Percentiles rank a stretch among this genome's conserved stretches.
Evolutionary conservation across 2,888 invertebrate genomes (phyloP).

Genomic region (Dioctria linearis): DNA sequence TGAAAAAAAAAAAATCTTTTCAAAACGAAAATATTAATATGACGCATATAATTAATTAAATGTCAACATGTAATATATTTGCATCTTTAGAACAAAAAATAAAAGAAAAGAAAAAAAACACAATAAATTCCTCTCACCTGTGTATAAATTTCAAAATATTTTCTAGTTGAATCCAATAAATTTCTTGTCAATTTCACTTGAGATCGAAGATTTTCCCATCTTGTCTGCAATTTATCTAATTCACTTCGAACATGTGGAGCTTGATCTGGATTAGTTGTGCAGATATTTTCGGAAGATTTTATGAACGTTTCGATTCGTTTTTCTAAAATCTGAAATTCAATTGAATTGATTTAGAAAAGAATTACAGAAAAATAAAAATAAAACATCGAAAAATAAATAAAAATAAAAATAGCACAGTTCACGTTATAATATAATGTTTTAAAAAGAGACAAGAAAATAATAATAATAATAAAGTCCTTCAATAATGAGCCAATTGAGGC

Average conservation of each 20-base stretch:
- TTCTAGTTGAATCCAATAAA: conserved; percentile 78
- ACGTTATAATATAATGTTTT: background rate
- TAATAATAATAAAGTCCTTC: conserved; percentile 15
- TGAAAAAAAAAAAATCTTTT: no score
- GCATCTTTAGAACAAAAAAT: no score
- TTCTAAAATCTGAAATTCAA: conserved; percentile 76
- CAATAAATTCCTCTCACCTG: conserved; percentile 74
- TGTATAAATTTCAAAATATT: conserved; percentile 82
- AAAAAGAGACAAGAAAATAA: background rate
- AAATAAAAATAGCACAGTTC: conserved; percentile 32
- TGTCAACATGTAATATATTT: background rate
- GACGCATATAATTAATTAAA: background rate
- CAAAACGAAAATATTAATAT: background rate
- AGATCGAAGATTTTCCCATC: conserved; percentile 79
- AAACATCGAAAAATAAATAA: conserved; percentile 34
- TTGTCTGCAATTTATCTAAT: conserved; percentile 75
- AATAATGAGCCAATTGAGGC: conserved; percentile 25
- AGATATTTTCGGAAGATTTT: conserved; percentile 76
- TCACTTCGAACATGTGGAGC: conserved; percentile 77
- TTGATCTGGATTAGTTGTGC: conserved; percentile 72
- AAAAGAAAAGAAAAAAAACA: no score
- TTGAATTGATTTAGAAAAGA: conserved; percentile 58
- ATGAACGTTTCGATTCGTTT: conserved; percentile 80
- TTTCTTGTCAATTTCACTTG: conserved; percentile 78
- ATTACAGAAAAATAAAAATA: background rate